Percentiles rank a stretch among this genome's conserved stretches.
These are phyloP conservation scores for Morpho achilles DNA, from an alignment of 2,888 invertebrate genomes.

Conservation along the genomic window DNA sequence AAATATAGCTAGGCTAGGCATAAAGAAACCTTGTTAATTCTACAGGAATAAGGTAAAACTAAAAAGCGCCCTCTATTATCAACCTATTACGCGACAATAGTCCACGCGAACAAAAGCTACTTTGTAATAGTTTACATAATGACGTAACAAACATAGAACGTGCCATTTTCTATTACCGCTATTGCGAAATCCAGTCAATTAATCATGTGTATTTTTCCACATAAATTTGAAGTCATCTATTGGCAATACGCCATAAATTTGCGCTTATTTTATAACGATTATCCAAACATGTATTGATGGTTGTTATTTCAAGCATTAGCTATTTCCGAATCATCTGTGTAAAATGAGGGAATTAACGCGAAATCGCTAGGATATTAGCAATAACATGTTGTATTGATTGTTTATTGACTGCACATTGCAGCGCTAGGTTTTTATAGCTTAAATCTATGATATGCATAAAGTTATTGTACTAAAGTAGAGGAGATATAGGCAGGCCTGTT, in stretches of 20 bases:
- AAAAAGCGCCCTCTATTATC: no score
- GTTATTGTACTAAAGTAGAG: no score
- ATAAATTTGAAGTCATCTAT: slow-evolving; percentile 11
- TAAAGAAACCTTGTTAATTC: no score
- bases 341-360: not conserved
- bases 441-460: no score
- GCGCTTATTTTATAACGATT: slow-evolving; percentile 25
- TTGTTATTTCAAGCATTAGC: slow-evolving; percentile 5
- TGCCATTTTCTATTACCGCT: slow-evolving; percentile 3
- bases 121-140: not conserved
- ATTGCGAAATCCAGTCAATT: slow-evolving; percentile 2
- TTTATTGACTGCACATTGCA: no score
- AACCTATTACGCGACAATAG: no score
- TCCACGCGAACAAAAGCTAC: no score
- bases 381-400: no score
- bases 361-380: not conserved
- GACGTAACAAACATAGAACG: not conserved
- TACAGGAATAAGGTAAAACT: no score
- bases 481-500: no score
- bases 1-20: no score
- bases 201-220: slow-evolving; percentile 15
- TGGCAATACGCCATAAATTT: slow-evolving; percentile 27
- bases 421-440: no score
- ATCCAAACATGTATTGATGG: slow-evolving; percentile 16
- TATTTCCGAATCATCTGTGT: not conserved